These are phyloP conservation scores for Paraplagusia blochii DNA, from an alignment of 2,113 vertebrate species.

Conservation along the genomic window DNA sequence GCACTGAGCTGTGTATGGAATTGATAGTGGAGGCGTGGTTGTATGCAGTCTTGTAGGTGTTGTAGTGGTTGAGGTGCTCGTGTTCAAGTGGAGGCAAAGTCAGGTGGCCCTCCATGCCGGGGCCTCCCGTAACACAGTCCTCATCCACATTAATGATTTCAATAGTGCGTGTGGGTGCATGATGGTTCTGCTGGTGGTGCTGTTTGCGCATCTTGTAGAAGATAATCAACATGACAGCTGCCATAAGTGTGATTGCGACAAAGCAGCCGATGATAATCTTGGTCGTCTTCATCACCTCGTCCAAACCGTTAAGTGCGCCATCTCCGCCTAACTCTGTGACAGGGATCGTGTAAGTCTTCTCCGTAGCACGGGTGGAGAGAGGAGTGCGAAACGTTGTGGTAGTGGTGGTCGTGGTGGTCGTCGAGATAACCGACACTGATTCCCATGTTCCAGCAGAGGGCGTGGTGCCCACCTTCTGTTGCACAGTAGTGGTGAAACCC, in stretches of 20 bases:
- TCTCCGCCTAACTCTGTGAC: conserved; percentile 83
- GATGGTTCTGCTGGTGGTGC: conserved; percentile 96
- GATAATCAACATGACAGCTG: conserved; percentile 98
- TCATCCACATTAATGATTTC: conserved; percentile 99
- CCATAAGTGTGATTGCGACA: conserved; percentile 99
- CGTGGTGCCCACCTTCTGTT: conserved; percentile 87
- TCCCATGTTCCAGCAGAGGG: conserved; percentile 88
- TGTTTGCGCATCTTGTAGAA: conserved; percentile 99
- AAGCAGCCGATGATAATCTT: conserved; percentile 99
- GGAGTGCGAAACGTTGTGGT: conserved; percentile 86
- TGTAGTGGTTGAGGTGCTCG: conserved; percentile 98
- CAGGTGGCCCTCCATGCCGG: conserved; percentile 93
- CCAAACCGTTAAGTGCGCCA: conserved; percentile 88
- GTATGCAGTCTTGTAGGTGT: conserved; percentile 95
- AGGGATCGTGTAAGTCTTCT: conserved; percentile 91
- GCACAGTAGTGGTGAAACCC: conserved; percentile 87
- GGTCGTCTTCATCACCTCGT: conserved; percentile 99
- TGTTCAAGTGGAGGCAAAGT: conserved; percentile 95
- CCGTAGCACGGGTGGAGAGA: conserved; percentile 88
- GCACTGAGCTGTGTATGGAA: conserved; percentile 99
- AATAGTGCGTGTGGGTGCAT: conserved; percentile 92
- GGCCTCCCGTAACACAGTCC: conserved; percentile 90
- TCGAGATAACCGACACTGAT: conserved; percentile 82
- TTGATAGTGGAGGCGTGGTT: conserved; percentile 98
- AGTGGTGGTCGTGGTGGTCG: conserved; percentile 79